A percentile compares a stretch with the other conserved stretches of the same genome.
Conservation (phyloP, 2,113 vertebrate species). For the Oreochromis tanganicae region DNA sequence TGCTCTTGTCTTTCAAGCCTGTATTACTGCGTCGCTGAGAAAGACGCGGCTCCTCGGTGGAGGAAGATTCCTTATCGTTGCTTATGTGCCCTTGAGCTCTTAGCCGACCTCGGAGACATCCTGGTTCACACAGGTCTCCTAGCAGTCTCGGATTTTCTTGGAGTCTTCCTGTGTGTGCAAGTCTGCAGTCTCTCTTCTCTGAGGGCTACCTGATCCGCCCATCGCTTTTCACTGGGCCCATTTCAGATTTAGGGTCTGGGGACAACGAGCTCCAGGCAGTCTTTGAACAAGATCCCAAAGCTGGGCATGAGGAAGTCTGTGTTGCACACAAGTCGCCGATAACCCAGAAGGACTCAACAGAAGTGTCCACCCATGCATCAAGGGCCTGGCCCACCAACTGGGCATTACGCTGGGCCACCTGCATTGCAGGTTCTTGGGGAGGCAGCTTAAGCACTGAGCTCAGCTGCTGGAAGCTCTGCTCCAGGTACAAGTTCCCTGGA, state of each 20-base stretch:
- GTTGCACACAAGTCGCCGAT: conserved; percentile 72
- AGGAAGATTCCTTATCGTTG: background rate
- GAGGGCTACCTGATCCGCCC: conserved; percentile 94
- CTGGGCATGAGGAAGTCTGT: conserved; percentile 72
- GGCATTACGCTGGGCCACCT: conserved; percentile 63
- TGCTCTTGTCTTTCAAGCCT: background rate
- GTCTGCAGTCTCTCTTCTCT: background rate
- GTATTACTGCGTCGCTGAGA: background rate
- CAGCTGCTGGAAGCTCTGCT: conserved; percentile 92
- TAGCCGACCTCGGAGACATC: background rate
- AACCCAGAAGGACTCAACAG: conserved; percentile 82
- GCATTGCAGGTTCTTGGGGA: conserved; percentile 60
- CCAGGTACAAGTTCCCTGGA: conserved; percentile 85
- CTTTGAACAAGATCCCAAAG: conserved; percentile 78
- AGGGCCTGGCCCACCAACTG: conserved; percentile 79
- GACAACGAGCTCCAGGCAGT: conserved; percentile 91
- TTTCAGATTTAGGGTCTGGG: conserved; percentile 93
- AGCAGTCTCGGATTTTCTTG: background rate
- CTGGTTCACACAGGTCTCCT: background rate
- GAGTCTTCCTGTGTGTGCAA: background rate
- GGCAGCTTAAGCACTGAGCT: conserved; percentile 84
- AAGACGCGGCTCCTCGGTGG: background rate
- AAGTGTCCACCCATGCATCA: conserved; percentile 83
- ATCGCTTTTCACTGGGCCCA: conserved; percentile 82
- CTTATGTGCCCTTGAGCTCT: conserved; percentile 21